Base-by-base conservation (phyloP, 1,140 invertebrate species). In the Tetramorium simillimum region DNA sequence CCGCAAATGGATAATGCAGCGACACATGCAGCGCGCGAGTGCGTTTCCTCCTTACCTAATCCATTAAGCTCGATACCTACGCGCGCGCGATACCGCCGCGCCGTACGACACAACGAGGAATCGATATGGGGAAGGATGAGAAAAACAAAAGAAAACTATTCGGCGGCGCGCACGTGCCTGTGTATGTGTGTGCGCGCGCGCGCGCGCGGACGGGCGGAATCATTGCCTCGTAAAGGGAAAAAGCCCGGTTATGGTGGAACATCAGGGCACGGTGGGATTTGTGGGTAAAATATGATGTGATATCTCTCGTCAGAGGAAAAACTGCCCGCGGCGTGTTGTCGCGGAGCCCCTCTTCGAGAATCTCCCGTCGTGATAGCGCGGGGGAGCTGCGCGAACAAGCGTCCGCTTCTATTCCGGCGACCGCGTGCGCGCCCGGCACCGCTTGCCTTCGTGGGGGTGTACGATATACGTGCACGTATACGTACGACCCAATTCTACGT, bases 251-350 rank as follows among this genome's bases (percentile, higher is more conserved):
- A 89, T 46, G 53, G 62, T 18, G 75, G 82, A 81, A 84, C 89
- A 82, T 85, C 62, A 85, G 84, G 75, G 60, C n/a, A 67, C 28
- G 60, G 85, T 76, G 80, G 81, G 91, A 92, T 91, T 87, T 90
- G 60, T 72, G 43, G 76, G 67, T 92, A 80, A 92, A 92, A 92
- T 92, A 92, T 91, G 85, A 88, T 81, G 82, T 65, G 87, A 92
- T 92, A 92, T 92, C 85, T 91, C 73, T 86, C 87, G 46, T 70
- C 12, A 18, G 72, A 70, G 58, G 60, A 75, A 90, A 76, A 82
- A 81, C 85, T 73, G 90, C 91, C 88, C 86, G 77, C 78, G 90
- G 90, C 89, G 70, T 6, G 56, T 37, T 43, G 56, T 16, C 4
- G 28, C 60, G 76, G 12, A 80, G 58, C 46, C 63, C 63, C 69